phyloP scores from a whole-genome alignment of 2,888 invertebrate species.

The Hypomecis atomaria region DNA sequence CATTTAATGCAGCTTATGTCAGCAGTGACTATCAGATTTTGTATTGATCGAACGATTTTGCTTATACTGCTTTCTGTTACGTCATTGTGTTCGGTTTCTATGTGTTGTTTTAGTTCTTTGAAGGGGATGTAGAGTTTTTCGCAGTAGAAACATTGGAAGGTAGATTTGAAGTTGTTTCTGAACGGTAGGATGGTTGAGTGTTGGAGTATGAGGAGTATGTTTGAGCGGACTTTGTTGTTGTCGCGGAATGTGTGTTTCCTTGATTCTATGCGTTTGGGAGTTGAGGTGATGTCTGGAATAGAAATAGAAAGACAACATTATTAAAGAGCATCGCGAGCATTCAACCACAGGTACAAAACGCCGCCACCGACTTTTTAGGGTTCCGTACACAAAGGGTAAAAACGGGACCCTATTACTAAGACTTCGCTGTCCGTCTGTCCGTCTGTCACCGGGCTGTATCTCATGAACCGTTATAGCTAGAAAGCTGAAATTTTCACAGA shows the following conservation, averaged over 20 bases:
- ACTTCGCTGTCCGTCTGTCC: too few relatives aligned
- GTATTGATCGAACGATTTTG: constrained; percentile 39
- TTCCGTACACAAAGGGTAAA: too few relatives aligned
- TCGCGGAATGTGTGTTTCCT: constrained; percentile 11
- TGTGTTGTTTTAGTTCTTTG: constrained; percentile 36
- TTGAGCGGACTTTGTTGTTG: constrained; percentile 25
- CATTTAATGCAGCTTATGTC: constrained; percentile 47
- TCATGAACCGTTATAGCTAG: too few relatives aligned
- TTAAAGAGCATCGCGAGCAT: too few relatives aligned
- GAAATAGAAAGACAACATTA: background rate
- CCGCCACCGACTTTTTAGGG: too few relatives aligned
- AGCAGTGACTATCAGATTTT: constrained; percentile 45
- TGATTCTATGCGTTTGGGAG: background rate
- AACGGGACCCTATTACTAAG: too few relatives aligned
- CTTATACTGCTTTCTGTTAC: constrained; percentile 30
- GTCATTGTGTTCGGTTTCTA: constrained; percentile 15
- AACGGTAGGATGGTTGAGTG: constrained; percentile 26
- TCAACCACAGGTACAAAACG: too few relatives aligned
- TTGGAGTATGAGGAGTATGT: constrained; percentile 17
- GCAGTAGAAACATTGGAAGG: constrained; percentile 44
- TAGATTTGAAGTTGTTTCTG: constrained; percentile 27
- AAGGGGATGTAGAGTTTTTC: constrained; percentile 37
- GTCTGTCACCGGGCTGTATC: too few relatives aligned
- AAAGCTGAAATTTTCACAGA: too few relatives aligned
- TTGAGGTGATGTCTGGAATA: background rate